A percentile compares a stretch with the other conserved stretches of the same genome.
phyloP scores from a whole-genome alignment of 1,140 invertebrate species.

The Paralvinella palmiformis region DNA sequence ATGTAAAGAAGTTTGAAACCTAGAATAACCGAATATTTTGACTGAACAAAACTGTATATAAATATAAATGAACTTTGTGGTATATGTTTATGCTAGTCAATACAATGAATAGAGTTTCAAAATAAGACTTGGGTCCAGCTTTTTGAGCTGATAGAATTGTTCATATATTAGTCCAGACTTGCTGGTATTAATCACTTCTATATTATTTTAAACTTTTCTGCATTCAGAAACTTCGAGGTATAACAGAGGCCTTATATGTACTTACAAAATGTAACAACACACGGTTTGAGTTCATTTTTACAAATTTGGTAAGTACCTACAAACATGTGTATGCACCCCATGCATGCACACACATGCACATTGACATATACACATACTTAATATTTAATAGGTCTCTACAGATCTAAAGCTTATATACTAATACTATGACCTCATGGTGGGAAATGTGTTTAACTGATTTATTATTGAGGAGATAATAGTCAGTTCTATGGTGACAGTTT shows the following conservation, averaged over 20 bases:
- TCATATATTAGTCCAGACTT: no score
- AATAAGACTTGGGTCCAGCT: no score
- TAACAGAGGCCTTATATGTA: conserved; percentile 82
- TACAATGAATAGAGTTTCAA: no score
- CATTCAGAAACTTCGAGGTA: conserved; percentile 69
- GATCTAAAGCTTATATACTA: neutral
- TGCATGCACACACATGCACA: neutral
- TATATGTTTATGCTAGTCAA: no score
- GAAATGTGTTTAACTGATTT: no score
- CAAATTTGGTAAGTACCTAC: conserved; percentile 62
- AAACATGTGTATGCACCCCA: neutral
- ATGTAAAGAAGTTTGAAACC: no score
- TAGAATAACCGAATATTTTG: no score
- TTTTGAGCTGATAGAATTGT: no score
- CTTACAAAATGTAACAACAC: conserved; percentile 75
- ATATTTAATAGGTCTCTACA: neutral
- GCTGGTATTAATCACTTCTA: conserved; percentile 1
- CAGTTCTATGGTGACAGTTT: no score
- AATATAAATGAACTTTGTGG: no score
- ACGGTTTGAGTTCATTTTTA: conserved; percentile 95
- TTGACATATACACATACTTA: neutral
- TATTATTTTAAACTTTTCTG: conserved; percentile 13
- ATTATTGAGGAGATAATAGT: no score
- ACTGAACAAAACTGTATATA: no score
- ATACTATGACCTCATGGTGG: neutral